phyloP scores from a whole-genome alignment of 2,888 invertebrate genomes.

The Synanthedon andrenaeformis region DNA sequence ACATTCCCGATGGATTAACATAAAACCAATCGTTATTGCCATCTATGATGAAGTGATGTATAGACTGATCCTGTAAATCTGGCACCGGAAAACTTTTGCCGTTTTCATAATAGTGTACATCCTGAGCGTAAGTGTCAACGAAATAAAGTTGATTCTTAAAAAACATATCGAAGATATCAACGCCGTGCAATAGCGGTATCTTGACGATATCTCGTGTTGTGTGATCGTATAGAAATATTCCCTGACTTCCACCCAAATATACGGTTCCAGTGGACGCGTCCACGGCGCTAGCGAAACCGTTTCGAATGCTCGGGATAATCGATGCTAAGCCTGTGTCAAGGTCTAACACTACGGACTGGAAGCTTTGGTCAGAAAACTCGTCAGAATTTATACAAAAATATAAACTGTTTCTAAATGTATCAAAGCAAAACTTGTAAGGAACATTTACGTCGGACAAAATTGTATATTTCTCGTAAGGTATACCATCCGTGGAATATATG shows the following conservation, averaged over 20 bases:
- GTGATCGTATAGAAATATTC: conserved; percentile 38
- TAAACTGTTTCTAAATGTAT: conserved; percentile 26
- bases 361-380: conserved; percentile 43
- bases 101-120: conserved; percentile 22
- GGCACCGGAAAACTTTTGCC: conserved; percentile 14
- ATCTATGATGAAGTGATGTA: conserved; percentile 36
- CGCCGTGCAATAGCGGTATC: conserved; percentile 21
- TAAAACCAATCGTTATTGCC: conserved; percentile 25
- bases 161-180: conserved; percentile 43
- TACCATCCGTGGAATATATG: conserved; percentile 12
- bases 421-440: conserved; percentile 37
- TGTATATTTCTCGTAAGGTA: conserved; percentile 22
- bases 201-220: conserved; percentile 20
- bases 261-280: conserved; percentile 27
- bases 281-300: conserved; percentile 45
- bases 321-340: conserved; percentile 21
- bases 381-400: conserved; percentile 48
- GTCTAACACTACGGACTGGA: conserved; percentile 35
- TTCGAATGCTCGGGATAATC: conserved; percentile 34
- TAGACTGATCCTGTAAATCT: conserved; percentile 22
- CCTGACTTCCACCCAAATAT: conserved; percentile 42
- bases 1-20: conserved; percentile 29
- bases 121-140: conserved; percentile 35
- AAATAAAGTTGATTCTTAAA: conserved; percentile 32
- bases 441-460: conserved; percentile 38